Evolutionary conservation across 1,140 invertebrate species (phyloP), one percentile per base, ranked within the genome.

Genomic region (Mamestra configurata): DNA sequence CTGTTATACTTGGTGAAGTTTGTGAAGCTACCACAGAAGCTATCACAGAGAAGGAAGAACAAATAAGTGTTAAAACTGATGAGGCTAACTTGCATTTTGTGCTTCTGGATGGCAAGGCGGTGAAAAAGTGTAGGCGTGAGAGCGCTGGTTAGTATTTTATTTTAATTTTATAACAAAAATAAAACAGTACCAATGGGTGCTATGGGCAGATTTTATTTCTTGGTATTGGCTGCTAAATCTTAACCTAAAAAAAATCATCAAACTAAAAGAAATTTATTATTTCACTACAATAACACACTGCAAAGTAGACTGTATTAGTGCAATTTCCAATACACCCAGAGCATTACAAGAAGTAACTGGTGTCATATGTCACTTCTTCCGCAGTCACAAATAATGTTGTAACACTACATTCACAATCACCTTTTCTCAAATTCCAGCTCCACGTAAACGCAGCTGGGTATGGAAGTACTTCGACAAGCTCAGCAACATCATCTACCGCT

Each of bases 391-490:
- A 20, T 10, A 22, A 53, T 22, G 6, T 11, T 68, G 4, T 8
- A 57, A n/a, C 59, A 24, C 46, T 51, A 49, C 46, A 53, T 35
- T 49, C 37, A 55, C 72, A 76, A 46, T 68, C 43, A 59, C 13
- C 75, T 59, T 66, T 68, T 75, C 4, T 53, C 11, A 5, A 40
- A 51, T 84, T 87, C n/a, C 82, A 88, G 85, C 82, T 20, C 72
- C 43, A 13, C 85, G 91, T 61, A 93, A 89, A 85, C 85, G 92
- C 20, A 94, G 93, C 61, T 94, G 92, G 92, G 90, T 94, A 1
- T 94, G 93, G 93, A 93, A 93, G 46, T 93, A 93, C 59, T 94
- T 93, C 46, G 87, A 90, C 31, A 89, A 87, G 40, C n/a, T 94
- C 13, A 92, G 89, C 78, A 92, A 82, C 64, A 90, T 90, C 0